Conservation (phyloP, 2,888 invertebrate genomes). For the Drosophila gaucha region DNA sequence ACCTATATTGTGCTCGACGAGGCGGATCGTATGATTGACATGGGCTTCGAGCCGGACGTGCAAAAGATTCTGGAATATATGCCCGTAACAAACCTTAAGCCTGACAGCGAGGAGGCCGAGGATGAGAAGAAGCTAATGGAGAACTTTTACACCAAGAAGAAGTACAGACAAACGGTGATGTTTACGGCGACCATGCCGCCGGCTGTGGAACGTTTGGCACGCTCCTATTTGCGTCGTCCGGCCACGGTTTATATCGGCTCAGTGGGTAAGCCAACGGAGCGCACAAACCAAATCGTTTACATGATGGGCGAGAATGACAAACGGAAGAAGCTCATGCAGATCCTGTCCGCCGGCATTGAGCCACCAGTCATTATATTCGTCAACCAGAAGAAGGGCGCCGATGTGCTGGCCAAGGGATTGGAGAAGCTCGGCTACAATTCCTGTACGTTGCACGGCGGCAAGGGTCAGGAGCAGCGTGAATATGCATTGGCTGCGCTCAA, state of each 20-base stretch:
- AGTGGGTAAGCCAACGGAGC: constrained; percentile 97
- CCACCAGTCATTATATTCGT: constrained; percentile 99
- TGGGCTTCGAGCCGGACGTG: constrained; percentile 99
- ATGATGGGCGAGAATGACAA: constrained; percentile 98
- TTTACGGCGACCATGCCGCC: constrained; percentile 99
- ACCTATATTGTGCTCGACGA: constrained; percentile 98
- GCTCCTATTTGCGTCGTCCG: constrained; percentile 96
- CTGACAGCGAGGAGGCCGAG: constrained; percentile 99
- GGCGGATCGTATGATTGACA: constrained; percentile 99
- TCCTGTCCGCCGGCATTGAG: constrained; percentile 94
- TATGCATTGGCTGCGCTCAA: constrained; percentile 98
- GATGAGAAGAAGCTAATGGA: constrained; percentile 95
- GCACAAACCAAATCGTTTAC: constrained; percentile 98
- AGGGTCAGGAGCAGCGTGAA: constrained; percentile 99
- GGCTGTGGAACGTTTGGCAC: constrained; percentile 97
- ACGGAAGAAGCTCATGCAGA: constrained; percentile 97
- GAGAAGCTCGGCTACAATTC: constrained; percentile 99
- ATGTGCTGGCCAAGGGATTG: constrained; percentile 97
- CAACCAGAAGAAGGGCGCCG: constrained; percentile 99
- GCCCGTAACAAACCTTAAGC: constrained; percentile 99
- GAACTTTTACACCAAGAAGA: constrained; percentile 98
- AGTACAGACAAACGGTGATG: constrained; percentile 99
- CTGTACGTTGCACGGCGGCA: constrained; percentile 99
- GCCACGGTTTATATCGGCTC: constrained; percentile 99
- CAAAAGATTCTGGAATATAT: constrained; percentile 98